These are phyloP conservation scores for Chloebia gouldiae DNA, from an alignment of 2,113 vertebrate species.

Conservation along the genomic window DNA sequence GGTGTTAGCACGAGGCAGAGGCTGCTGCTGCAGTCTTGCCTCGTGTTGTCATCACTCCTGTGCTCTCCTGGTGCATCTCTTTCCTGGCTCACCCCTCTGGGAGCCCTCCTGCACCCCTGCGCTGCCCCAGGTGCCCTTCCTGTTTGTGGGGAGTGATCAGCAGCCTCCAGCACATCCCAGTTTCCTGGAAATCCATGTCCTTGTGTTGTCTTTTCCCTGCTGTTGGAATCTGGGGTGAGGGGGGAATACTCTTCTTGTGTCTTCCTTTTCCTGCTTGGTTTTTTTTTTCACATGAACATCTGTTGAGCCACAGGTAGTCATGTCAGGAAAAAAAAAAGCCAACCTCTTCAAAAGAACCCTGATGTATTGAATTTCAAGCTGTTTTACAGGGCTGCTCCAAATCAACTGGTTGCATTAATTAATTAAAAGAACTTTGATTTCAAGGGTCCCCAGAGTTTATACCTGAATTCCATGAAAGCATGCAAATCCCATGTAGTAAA, in stretches of 20 bases:
- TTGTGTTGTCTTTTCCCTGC: not conserved
- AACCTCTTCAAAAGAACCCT: not conserved
- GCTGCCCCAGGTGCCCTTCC: not conserved
- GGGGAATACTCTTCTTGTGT: not conserved
- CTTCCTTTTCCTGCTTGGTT: not conserved
- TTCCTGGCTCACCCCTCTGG: accelerated
- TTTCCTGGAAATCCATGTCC: not conserved
- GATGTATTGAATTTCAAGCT: not conserved
- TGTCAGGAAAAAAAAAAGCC: not conserved
- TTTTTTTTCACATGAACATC: not conserved
- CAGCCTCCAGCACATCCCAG: not conserved
- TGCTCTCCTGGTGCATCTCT: not conserved
- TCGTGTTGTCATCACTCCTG: accelerated
- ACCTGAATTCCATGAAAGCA: not conserved
- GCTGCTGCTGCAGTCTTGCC: not conserved
- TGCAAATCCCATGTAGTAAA: not conserved
- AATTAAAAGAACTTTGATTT: not conserved
- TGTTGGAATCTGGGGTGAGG: not conserved
- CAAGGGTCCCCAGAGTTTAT: not conserved
- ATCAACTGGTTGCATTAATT: not conserved
- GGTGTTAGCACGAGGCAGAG: not conserved
- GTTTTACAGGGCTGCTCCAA: not conserved
- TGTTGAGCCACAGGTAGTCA: not conserved
- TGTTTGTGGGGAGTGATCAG: accelerated
- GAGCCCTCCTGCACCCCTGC: not conserved